phyloP scores from a whole-genome alignment of 2,888 invertebrate species.

The Epinotia ramella region DNA sequence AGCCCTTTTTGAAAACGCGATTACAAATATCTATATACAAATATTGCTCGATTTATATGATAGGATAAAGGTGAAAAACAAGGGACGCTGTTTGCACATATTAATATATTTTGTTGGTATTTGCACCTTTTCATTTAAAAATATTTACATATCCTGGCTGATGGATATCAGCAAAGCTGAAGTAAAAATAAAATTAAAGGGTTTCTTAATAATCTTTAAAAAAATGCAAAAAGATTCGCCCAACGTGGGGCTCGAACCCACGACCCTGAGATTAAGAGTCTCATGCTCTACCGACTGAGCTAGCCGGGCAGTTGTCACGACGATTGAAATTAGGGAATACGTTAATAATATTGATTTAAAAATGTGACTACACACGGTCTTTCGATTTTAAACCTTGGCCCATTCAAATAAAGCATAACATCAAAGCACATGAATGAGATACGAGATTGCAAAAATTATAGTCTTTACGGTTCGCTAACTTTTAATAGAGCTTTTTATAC shows the following conservation, averaged over 20 bases:
- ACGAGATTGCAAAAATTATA: background rate
- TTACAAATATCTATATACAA: too few relatives aligned
- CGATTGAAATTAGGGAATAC: conserved; percentile 9
- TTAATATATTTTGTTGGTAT: too few relatives aligned
- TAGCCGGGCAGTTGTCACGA: conserved; percentile 70
- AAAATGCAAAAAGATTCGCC: conserved; percentile 26
- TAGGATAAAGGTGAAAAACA: too few relatives aligned
- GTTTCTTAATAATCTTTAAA: background rate
- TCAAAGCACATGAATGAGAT: background rate
- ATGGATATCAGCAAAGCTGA: too few relatives aligned
- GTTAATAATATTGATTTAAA: background rate
- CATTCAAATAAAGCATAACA: background rate
- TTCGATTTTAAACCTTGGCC: background rate
- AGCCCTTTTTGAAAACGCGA: too few relatives aligned
- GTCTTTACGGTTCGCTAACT: background rate
- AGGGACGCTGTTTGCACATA: too few relatives aligned
- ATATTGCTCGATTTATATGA: too few relatives aligned
- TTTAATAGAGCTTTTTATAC: background rate
- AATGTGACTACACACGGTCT: background rate
- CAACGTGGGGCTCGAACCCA: conserved; percentile 84
- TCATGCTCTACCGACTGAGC: conserved; percentile 85
- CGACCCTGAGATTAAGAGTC: conserved; percentile 87
- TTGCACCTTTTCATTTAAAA: too few relatives aligned
- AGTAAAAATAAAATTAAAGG: too few relatives aligned
- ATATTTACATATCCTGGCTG: too few relatives aligned